Evolutionary conservation across 2,888 invertebrate species (phyloP).

Genomic region (Aethes cnicana): DNA sequence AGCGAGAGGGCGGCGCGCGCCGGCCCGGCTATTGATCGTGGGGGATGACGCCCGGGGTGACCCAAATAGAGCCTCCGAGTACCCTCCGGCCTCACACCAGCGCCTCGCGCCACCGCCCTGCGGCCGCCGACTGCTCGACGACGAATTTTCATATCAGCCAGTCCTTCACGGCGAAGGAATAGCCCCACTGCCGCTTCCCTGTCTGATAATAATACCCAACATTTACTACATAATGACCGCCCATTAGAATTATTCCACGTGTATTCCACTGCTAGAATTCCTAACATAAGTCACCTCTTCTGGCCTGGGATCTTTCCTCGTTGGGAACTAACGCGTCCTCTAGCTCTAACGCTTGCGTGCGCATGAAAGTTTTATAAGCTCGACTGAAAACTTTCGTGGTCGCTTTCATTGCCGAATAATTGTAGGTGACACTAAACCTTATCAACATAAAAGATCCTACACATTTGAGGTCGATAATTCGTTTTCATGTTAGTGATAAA

Average conservation of each 20-base stretch:
- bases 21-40: constrained; percentile 75
- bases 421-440: constrained; percentile 26
- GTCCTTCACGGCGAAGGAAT: constrained; percentile 69
- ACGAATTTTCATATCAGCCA: constrained; percentile 80
- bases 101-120: constrained; percentile 46
- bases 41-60: constrained; percentile 81
- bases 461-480: constrained; percentile 10
- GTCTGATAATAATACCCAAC: constrained; percentile 66
- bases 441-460: too few species aligned
- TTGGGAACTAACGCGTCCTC: constrained; percentile 2
- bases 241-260: constrained; percentile 33
- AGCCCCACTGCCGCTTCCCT: constrained; percentile 53
- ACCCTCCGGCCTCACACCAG: constrained; percentile 59
- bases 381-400: constrained; percentile 38
- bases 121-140: constrained; percentile 63
- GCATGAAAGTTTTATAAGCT: constrained; percentile 37
- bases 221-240: constrained; percentile 58
- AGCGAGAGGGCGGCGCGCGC: constrained; percentile 74
- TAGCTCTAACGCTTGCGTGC: constrained; percentile 16
- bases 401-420: constrained; percentile 31
- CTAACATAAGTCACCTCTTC: constrained; percentile 6
- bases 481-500: constrained; percentile 8
- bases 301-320: constrained; percentile 1
- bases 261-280: too few species aligned
- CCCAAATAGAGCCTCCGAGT: constrained; percentile 80